Evolutionary conservation across 2,113 vertebrate genomes (phyloP).

Genomic region (Mobula hypostoma): DNA sequence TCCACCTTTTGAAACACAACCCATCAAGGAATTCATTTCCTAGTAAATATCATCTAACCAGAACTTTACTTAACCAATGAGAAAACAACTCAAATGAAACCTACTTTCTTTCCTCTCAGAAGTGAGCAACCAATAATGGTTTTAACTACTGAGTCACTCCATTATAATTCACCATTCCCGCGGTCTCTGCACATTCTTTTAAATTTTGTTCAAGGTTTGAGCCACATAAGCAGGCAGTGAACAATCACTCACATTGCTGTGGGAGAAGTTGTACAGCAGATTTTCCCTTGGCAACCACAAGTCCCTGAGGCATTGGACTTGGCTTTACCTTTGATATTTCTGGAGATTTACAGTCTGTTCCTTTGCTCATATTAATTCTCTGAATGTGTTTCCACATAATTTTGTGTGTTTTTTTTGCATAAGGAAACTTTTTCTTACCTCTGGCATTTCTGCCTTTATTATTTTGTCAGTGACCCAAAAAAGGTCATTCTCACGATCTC

Average conservation of each 20-base stretch:
- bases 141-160: too few species aligned
- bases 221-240: too few species aligned
- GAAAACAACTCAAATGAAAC: neutral
- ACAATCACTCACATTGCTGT: too few species aligned
- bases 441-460: neutral
- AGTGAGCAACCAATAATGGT: neutral
- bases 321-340: neutral
- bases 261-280: too few species aligned
- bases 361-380: neutral
- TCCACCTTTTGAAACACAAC: conserved; percentile 56
- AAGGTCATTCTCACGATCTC: neutral
- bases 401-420: too few species aligned
- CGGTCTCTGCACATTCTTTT: too few species aligned
- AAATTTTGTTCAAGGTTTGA: too few species aligned
- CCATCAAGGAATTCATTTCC: neutral
- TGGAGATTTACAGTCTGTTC: neutral
- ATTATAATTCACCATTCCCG: too few species aligned
- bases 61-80: neutral
- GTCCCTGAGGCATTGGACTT: neutral
- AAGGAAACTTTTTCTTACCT: neutral
- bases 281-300: too few species aligned
- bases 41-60: neutral
- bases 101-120: neutral
- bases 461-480: neutral
- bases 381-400: neutral